Evolutionary conservation across 2,888 invertebrate genomes (phyloP), one percentile per base, ranked within the genome.

Genomic region (Agapostemon virescens): DNA sequence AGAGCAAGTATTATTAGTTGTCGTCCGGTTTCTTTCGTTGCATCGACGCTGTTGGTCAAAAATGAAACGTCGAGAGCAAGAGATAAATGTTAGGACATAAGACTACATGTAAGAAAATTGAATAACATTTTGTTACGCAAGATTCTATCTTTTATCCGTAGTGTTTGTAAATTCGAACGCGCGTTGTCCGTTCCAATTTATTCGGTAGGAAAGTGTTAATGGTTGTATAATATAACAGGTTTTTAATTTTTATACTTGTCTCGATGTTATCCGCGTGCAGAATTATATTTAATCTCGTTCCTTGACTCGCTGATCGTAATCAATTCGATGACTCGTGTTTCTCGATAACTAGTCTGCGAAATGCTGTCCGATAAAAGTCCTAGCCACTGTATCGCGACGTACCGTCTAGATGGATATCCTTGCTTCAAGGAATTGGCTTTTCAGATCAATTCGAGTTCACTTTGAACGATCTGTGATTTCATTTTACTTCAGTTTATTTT

Each of bases 401-500:
- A 71, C 66, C 64, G 7, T 42, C 45, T 2, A 64, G n/a, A 61
- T 38, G 30, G 11, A 30, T n/a, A 49, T 36, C 17, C 33, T 26
- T 69, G 6, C 23, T 55, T n/a, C 45, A 61, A 58, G 38, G 74
- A 69, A 81, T 68, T 13, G 26, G 52, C 63, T 52, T 11, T 2
- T 11, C 11, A 13, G 26, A 55, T 55, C 38, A 38, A 17, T 40
- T 55, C 26, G 30, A 52, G 26, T 69, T 26, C 33, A 26, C 1
- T 3, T 4, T 69, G 58, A 20, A n/a, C 15, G 5, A 15, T 64
- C 36, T 26, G 90, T 89, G 89, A 90, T 90, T 89, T 89, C 88
- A 86, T 85, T 87, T 90, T 89, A 87, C 76, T 55, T 68, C 11
- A 38, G 9, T 38, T 38, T 38, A 38, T 11, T 38, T 38, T 38